Base-by-base conservation (phyloP, 1,140 invertebrate genomes). In the Sminthurinus signatus region DNA sequence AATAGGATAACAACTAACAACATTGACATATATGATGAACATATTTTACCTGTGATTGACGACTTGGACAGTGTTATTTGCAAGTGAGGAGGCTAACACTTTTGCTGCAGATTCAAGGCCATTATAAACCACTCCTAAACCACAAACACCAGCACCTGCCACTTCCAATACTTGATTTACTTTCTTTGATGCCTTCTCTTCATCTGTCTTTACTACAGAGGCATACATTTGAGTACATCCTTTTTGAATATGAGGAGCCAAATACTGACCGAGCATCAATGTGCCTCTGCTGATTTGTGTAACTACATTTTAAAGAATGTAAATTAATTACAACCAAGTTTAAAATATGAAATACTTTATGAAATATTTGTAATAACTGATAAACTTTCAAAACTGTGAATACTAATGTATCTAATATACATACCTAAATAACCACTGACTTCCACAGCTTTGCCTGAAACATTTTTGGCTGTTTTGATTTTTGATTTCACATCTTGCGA, bases 51-150 rank as follows among this genome's bases (percentile, higher is more conserved):
- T 83, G 74, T 88, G 83, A 68, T 83, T 75, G 46, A 88, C 84
- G 48, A 86, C 80, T 67, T 82, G 80, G 1, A 88, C 86, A 2
- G 85, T 88, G 73, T 88, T 86, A 62, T 85, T 76, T 23, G 84
- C 81, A 12, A 88, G 69, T 73, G 79, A 85, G 48, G 69, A 78
- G 8, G 83, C 86, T 51, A 88, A 74, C 42, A 84, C 81, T 55
- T 77, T 78, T 8, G 85, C 85, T 14, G 86, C 85, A 59, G 78
- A 75, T 71, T 88, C 86, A n/a, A 88, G 68, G 55, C 84, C 79
- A 70, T 80, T 75, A 68, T 86, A 87, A 8, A 88, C 78, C 12
- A 84, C 86, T 5, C 78, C 79, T 72, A 88, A 84, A 3, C 86
- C 85, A 74, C 83, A 81, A 4, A 87, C 77, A 36, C 85, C 84